These are phyloP conservation scores for Peromyscus melanophrys DNA, from an alignment of 2,797 vertebrate species.

Conservation along the genomic window DNA sequence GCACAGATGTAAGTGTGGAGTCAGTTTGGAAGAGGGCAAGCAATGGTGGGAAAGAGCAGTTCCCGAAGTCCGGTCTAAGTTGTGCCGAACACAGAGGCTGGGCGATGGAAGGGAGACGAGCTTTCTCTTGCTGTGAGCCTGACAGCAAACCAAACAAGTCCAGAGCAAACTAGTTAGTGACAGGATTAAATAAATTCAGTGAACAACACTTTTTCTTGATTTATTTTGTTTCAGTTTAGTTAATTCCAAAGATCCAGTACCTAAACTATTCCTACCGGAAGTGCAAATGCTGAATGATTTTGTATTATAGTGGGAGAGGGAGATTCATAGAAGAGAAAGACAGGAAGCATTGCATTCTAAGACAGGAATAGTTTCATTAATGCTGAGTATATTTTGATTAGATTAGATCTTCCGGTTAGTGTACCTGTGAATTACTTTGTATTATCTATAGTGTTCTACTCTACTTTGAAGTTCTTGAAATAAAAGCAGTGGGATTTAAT, in stretches of 20 bases:
- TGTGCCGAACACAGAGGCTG: too few relatives aligned
- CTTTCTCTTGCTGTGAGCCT: too few relatives aligned
- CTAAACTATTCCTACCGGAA: background rate
- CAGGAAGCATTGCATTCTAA: background rate
- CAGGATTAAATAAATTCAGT: background rate
- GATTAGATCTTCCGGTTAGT: constrained; percentile 32
- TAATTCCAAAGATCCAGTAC: background rate
- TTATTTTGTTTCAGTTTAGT: background rate
- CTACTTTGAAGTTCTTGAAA: constrained; percentile 63
- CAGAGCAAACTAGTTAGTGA: background rate
- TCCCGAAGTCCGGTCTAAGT: too few relatives aligned
- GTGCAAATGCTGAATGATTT: background rate
- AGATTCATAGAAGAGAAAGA: background rate
- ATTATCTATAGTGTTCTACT: constrained; percentile 41
- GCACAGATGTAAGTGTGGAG: too few relatives aligned
- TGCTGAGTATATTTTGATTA: constrained; percentile 44
- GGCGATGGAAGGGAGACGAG: too few relatives aligned
- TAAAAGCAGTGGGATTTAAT: constrained; percentile 61
- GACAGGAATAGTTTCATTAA: constrained; percentile 13
- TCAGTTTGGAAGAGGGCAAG: too few relatives aligned
- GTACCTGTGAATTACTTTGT: constrained; percentile 29
- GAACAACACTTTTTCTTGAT: background rate
- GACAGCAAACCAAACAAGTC: background rate
- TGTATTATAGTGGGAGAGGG: fast-evolving
- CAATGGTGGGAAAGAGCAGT: too few relatives aligned